Evolutionary conservation across 2,113 vertebrate genomes (phyloP), one percentile per base, ranked within the genome.

Genomic region (Psittacula cyanocephala): DNA sequence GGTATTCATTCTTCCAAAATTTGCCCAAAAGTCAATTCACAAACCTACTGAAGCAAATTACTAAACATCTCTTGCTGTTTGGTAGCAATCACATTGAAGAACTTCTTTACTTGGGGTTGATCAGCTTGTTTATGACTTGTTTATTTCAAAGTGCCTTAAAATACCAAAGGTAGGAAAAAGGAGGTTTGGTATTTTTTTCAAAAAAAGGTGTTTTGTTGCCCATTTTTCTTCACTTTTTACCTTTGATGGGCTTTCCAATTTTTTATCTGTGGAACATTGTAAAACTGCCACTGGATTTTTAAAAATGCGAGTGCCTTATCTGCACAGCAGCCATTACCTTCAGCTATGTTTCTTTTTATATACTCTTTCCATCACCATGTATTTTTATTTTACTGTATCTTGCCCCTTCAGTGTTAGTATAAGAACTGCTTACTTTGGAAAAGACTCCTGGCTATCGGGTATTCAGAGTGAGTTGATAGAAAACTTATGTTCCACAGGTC

Each of bases 401-500:
- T 59, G 5, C 29, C 37, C 8, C 3, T 89, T 94, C 47, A 29
- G 24, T 94, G 35, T 83, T 79, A 67, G 46, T 50, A 16, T 55
- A 91, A 81, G 2, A 12, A 55, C 11, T 96, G 17, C 44, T 88
- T 96, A 65, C 37, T 93, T 89, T 93, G 82, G 71, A 86, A 91
- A 49, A 17, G 20, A 15, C 24, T 69, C 28, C 7, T 60, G 39
- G 11, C 44, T 96, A 44, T 25, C 31, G 16, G 20, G 4, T 59
- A 16, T 46, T 72, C 44, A 63, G 52, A 77, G 14, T 13, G 8
- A 70, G 11, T 23, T 69, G 72, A 64, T 63, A n/a, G 17, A 82
- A 93, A 77, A 47, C n/a, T 71, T 74, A 28, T 1, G 20, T 81
- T 93, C 28, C 4, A 6, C 8, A 29, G 11, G 39, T 49, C n/a